Base-by-base conservation (phyloP, 2,888 invertebrate genomes). In the Pantelozetes paolii region DNA sequence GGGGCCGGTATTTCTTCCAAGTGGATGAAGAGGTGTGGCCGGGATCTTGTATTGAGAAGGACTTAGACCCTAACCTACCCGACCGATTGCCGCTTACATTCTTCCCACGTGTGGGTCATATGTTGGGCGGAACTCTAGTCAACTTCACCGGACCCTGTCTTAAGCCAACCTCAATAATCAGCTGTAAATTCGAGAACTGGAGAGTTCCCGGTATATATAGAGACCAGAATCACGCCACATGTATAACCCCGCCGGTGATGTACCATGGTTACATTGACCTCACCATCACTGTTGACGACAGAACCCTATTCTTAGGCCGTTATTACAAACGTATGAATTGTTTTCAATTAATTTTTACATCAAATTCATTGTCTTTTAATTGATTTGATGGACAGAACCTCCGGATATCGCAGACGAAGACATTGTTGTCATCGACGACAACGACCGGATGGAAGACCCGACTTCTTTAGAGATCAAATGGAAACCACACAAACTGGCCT, bases 91-190 rank as follows among this genome's bases (percentile, higher is more conserved):
- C 90, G 0, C 82, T 94, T 72, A 88, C 91, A 79, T 94, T 94
- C 80, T 94, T 95, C 0, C 96, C 96, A 0, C 94, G 96, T 82
- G 93, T 92, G 80, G 97, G 95, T 5, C 94, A 93, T 82, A 97
- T 98, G 97, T 85, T 97, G 77, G 98, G 98, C 2, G 98, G 98
- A 1, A 92, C 94, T 0, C 89, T 96, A 72, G 93, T 98, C 50
- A 96, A 97, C 81, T 91, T 98, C 75, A 95, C 97, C 0, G 98
- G 97, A 0, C 95, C 96, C 1, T 98, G 98, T 82, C 92, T 97
- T 81, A 86, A 88, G 77, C 87, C 87, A 0, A 85, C 85, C 79
- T 87, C 89, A 78, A 88, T 96, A 69, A 73, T 82, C 13, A 72
- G 87, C 72, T 94, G 94, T 80, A 82, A 83, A 79, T 83, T 81